These are phyloP conservation scores for Arvicanthis niloticus DNA, from an alignment of 2,113 vertebrate species.

Conservation along the genomic window DNA sequence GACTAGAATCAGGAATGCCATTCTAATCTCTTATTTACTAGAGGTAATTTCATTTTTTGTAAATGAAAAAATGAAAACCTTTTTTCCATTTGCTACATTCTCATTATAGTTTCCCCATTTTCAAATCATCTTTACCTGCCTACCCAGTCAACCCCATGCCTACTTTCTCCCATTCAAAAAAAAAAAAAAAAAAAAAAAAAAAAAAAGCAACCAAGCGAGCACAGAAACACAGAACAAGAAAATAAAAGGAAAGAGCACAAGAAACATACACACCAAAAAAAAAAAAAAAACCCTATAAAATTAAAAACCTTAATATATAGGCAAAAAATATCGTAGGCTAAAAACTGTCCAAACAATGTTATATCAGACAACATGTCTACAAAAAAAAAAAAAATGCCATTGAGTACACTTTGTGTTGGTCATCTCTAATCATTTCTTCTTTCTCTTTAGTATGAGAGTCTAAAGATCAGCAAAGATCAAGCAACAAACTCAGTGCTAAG, in stretches of 20 bases:
- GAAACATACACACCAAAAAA: not conserved
- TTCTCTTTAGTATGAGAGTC: not conserved
- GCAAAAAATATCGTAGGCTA: not conserved
- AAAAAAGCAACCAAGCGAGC: too few species aligned
- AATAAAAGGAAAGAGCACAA: not conserved
- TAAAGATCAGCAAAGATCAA: not conserved
- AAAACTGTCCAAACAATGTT: not conserved
- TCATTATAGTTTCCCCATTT: not conserved
- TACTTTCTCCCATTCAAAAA: not conserved
- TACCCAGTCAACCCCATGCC: not conserved
- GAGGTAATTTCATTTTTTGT: not conserved
- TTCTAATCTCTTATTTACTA: too few species aligned
- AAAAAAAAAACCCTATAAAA: not conserved
- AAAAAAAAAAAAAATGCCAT: not conserved
- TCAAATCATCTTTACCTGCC: not conserved
- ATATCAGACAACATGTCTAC: not conserved
- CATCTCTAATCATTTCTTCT: not conserved
- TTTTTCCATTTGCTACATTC: not conserved
- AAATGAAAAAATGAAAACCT: not conserved
- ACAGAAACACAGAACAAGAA: not conserved
- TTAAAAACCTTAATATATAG: not conserved
- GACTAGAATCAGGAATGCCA: not conserved
- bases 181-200: not conserved
- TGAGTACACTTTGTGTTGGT: not conserved
- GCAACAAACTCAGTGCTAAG: rapidly evolving